Base-by-base conservation (phyloP, 2,888 invertebrate species). In the Parascotia fuliginaria region DNA sequence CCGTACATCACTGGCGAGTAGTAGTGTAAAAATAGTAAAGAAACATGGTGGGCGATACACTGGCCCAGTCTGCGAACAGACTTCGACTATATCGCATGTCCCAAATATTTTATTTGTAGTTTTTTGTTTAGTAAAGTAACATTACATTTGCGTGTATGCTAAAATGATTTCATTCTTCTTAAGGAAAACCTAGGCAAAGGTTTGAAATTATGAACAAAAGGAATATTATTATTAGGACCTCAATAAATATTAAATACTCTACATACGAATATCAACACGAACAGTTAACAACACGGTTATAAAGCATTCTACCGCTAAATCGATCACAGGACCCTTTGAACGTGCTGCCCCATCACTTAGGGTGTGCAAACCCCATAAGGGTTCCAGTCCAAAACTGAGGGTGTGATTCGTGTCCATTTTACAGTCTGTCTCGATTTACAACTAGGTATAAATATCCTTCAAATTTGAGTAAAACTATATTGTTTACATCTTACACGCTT, bases 11-110 rank as follows among this genome's bases (percentile, higher is more conserved):
- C 70, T 60, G 65, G 62, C 60, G 60, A 54, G 75, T 75, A 75
- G 75, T 70, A 42, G 50, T 28, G 61, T 86, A 87, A 78, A 81
- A 84, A 87, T 88, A 88, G 83, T 72, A 54, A 61, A 70, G 80
- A 73, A 33, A 64, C 79, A 80, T 76, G 74, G 78, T 83, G 70
- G 59, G 65, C 60, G 67, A 48, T 70, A 73, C 63, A 71, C 74
- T 73, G 68, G 65, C 62, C 74, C 67, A 80, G 77, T 78, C 66
- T 60, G 50, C 63, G 60, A 58, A 1, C 27, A 27, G 60, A 65
- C 60, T 45, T 64, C 28, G 46, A 22, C 29, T 50, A 38, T 43
- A 51, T 39, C 38, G 38, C 51, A 60, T 65, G 66, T 64, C 24
- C 7, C 3, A 6, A 6, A 1, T 24, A 7, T 7, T 24, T 7